These are phyloP conservation scores for Antechinus flavipes DNA, from an alignment of 2,113 vertebrate genomes.

Conservation along the genomic window DNA sequence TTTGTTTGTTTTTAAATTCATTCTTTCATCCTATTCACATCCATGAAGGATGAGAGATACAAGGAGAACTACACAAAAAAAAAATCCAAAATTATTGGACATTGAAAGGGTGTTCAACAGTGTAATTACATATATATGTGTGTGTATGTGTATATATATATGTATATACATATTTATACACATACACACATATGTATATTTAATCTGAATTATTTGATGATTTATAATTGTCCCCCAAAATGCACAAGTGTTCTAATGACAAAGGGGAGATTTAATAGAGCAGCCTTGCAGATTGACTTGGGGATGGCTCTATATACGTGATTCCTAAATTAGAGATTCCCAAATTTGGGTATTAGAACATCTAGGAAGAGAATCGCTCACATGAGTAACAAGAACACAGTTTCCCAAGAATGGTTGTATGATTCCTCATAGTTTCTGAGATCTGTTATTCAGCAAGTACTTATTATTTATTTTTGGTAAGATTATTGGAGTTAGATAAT, in stretches of 20 bases:
- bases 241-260: not conserved
- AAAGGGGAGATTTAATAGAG: too few relatives aligned
- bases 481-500: too few relatives aligned
- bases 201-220: not conserved
- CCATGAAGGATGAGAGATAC: not conserved
- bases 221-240: conserved; percentile 3
- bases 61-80: not conserved
- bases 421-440: not conserved
- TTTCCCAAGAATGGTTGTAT: too few relatives aligned
- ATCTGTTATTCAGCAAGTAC: not conserved
- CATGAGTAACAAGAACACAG: too few relatives aligned
- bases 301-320: too few relatives aligned
- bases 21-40: not conserved
- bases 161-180: too few relatives aligned
- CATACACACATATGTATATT: not conserved
- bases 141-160: too few relatives aligned
- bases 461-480: not conserved
- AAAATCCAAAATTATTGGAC: not conserved
- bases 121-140: not conserved
- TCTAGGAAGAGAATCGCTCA: too few relatives aligned
- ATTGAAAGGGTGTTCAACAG: not conserved
- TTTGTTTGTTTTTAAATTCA: not conserved
- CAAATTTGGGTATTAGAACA: too few relatives aligned
- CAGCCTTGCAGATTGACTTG: too few relatives aligned
- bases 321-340: too few relatives aligned